Conservation (phyloP, 2,113 vertebrate genomes). For the Esox niger region DNA sequence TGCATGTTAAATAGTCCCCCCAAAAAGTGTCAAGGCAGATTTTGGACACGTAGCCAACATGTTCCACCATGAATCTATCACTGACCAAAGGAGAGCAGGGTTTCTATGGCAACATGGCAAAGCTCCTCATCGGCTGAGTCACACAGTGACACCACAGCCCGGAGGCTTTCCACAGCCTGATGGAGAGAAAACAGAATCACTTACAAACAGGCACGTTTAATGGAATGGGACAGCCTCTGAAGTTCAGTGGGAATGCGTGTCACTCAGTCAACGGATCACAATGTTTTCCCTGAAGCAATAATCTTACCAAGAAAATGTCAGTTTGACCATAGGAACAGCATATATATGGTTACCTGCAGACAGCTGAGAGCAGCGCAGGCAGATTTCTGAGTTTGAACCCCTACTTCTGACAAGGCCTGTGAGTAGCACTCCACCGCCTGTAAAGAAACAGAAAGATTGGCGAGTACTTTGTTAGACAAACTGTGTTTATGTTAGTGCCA, state of each 20-base stretch:
- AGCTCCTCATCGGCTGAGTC: constrained; percentile 89
- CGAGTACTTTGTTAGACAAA: not conserved
- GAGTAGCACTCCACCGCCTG: constrained; percentile 91
- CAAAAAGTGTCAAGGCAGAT: no score
- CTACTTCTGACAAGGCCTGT: constrained; percentile 83
- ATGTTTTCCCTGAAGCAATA: no score
- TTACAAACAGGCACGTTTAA: not conserved
- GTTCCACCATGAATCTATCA: no score
- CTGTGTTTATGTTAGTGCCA: no score
- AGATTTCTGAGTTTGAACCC: constrained; percentile 81
- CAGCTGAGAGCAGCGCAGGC: constrained; percentile 87
- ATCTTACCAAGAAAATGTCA: not conserved
- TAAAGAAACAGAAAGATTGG: constrained; percentile 14
- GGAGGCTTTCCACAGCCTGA: constrained; percentile 90
- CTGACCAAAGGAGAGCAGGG: constrained; percentile 90
- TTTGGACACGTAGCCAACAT: no score
- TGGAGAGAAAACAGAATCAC: constrained; percentile 13
- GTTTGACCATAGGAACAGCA: no score
- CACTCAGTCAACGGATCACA: no score
- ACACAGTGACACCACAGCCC: constrained; percentile 82
- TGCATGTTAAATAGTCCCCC: no score
- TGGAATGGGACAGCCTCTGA: not conserved
- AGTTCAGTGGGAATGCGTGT: not conserved
- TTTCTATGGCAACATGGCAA: constrained; percentile 87
- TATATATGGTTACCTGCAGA: constrained; percentile 80